Base-by-base conservation (phyloP, 2,113 vertebrate genomes). In the Cettia cetti region DNA sequence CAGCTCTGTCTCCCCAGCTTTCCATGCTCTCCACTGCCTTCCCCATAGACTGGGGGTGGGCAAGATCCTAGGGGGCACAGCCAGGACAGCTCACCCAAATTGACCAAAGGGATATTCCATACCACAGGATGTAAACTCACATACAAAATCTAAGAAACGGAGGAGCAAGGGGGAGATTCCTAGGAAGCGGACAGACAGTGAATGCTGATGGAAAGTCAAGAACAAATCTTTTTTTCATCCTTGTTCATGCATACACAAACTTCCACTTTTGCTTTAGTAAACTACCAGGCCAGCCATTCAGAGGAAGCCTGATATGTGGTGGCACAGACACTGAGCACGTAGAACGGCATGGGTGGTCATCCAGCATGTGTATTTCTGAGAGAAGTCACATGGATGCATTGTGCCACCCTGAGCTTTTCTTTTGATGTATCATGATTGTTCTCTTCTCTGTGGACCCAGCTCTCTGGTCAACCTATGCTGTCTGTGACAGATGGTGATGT, bases 401-500 rank as follows among this genome's bases (percentile, higher is more conserved):
- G 31, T 16, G 14, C 27, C 57, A 11, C 12, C 24, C 49, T 39
- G 42, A 77, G 10, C 15, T 82, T 59, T 72, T 21, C 22, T 68
- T 45, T 70, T 4, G 28, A 15, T 33, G 37, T 42, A 15, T 65
- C 49, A n/a, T 37, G 10, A 22, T 64, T 24, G 8, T 26, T 21
- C 11, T 71, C 33, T 37, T 59, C 44, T 49, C 44, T 63, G 42
- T 28, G 21, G 19, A 24, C 10, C 47, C 30, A 8, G 7, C 11
- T 90, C 10, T 82, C 50, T 52, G 35, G 42, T n/a, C 23, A 83
- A 1, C 9, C 6, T 82, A 15, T 69, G n/a, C n/a, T 5, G 2
- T 39, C 23, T 0, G 0, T 76, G 37, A 39, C 31, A 50, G 49
- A 24, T 3, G 5, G 19, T 5, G 22, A 80, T 20, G 7, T 52